Base-by-base conservation (phyloP, 2,797 vertebrate genomes). In the Pelochelys cantorii region DNA sequence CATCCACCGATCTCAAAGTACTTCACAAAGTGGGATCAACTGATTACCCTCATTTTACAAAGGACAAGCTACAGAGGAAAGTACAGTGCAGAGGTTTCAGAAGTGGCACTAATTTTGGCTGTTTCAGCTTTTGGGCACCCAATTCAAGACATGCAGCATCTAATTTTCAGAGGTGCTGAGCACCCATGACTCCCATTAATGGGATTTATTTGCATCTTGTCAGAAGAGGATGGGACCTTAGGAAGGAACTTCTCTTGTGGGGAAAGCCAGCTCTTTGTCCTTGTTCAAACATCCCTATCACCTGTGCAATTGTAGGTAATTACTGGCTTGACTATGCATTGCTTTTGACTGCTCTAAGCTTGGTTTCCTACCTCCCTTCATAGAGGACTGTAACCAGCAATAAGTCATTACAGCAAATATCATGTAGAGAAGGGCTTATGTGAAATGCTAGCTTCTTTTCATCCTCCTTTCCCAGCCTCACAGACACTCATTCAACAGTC, bases 191-290 rank as follows among this genome's bases (percentile, higher is more conserved):
- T 52, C 48, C 74, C 13, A 29, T 77, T 29, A 42, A 77, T 52
- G 42, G 25, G 74, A 77, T 25, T 27, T 77, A 27, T 42, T 52
- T 27, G 25, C 29, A 52, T 52, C 4, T 77, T 75, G 52, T 62
- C 1, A 0, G 17, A 5, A 37, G 11, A n/a, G 14, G 14, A 27
- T 13, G 42, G 91, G 31, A n/a, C 25, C 1, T 77, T 14, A 48
- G 42, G 1, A 62, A 80, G 37, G 27, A 14, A n/a, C 29, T 0
- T 0, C 34, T 53, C 34, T 17, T 1, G 0, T 0, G 48, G n/a
- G n/a, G 34, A 71, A 71, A 62, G 54, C 25, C 0, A 0, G 42
- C 42, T 75, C 42, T 75, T 75, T 25, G 22, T 75, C 25, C 23
- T 81, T 14, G 1, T n/a, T 53, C 62, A 0, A 0, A 90, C 6